Evolutionary conservation across 2,888 invertebrate genomes (phyloP), one percentile per base, ranked within the genome.

Genomic region (Auanema sp.): DNA sequence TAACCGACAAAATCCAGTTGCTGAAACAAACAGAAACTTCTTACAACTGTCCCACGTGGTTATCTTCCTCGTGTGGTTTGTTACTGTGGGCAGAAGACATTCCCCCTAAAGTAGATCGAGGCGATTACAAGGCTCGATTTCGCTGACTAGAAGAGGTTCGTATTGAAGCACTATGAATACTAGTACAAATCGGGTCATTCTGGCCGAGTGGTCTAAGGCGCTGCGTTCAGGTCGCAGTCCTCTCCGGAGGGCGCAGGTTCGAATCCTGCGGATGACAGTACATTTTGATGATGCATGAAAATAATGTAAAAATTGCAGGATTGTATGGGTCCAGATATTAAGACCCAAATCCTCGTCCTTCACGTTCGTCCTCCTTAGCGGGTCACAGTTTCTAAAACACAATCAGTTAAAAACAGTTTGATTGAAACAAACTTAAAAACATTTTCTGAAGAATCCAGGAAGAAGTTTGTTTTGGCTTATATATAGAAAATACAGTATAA

Each of bases 161-260:
- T 52, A 23, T 52, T 10, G 10, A 21, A 21, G 4, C 16, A 47
- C 47, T 16, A 21, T 18, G 21, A 5, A 18, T 21, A 47, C 21
- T 47, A 47, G 21, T 18, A 18, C 4, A 5, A 47, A 8, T 47
- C 12, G 47, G 3, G 21, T 18, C 47, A 47, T 16, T 16, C 16
- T 16, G 21, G 21, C 16, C 16, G 47, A 47, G 47, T 47, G 47
- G 47, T 47, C 16, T 47, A 47, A 91, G 91, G 91, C 91, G 91
- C 88, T 86, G 88, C 89, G 87, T 88, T 89, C 89, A 88, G 89
- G 89, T 89, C 88, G 89, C 88, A 90, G 90, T 90, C 90, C 76
- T 71, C 76, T 76, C 70, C 69, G 64, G 72, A 67, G 72, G 69
- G 72, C 69, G 73, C 71, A 72, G 75, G 76, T 76, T 77, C 76